Evolutionary conservation across 2,797 vertebrate species (phyloP).

Genomic region (Leuciscus waleckii): DNA sequence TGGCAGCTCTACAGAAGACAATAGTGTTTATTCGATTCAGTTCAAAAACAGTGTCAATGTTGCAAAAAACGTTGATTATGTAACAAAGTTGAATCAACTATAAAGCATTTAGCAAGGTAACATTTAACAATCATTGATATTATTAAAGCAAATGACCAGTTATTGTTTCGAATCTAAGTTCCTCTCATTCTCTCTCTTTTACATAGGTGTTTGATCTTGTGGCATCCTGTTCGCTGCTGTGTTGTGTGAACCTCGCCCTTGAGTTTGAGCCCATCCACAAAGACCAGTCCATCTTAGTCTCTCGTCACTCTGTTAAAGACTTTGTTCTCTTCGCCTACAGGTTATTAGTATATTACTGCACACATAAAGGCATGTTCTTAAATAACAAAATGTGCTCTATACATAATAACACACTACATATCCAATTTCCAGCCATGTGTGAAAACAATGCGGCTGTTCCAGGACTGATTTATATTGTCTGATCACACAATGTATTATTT

Average conservation of each 20-base stretch:
- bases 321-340: slow-evolving; percentile 73
- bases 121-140: background rate
- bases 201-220: slow-evolving; percentile 73
- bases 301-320: slow-evolving; percentile 71
- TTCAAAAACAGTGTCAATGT: background rate
- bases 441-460: slow-evolving; percentile 57
- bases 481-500: slow-evolving; percentile 64
- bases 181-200: slow-evolving; percentile 26
- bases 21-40: background rate
- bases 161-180: background rate
- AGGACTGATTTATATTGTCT: slow-evolving; percentile 54
- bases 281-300: slow-evolving; percentile 71
- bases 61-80: background rate
- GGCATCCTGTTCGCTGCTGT: slow-evolving; percentile 69
- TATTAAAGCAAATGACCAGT: background rate
- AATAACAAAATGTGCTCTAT: slow-evolving; percentile 45
- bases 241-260: slow-evolving; percentile 67
- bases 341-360: slow-evolving; percentile 52
- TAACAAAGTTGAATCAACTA: background rate
- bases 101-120: background rate
- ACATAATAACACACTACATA: slow-evolving; percentile 12
- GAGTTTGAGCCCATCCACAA: slow-evolving; percentile 66
- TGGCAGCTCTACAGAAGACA: background rate
- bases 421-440: slow-evolving; percentile 61
- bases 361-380: slow-evolving; percentile 28